Conservation (phyloP, 35 echinoderm and acorn worm genomes). For the Lytechinus pictus region DNA sequence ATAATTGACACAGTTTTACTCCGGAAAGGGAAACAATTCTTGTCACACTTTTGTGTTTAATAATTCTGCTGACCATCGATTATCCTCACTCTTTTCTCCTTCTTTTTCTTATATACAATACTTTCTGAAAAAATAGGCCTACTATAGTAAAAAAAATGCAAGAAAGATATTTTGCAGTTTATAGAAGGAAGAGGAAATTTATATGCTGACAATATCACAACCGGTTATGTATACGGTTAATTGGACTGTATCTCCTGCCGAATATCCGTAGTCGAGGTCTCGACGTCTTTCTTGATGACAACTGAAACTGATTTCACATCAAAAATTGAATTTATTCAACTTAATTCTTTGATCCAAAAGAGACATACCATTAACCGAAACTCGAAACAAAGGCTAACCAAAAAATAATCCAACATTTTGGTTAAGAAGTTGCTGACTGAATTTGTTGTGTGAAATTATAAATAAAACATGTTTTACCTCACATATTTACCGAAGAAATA, state of each 20-base stretch:
- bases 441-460: too few relatives aligned
- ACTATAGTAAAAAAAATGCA: background rate
- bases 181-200: background rate
- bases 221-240: background rate
- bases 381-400: too few relatives aligned
- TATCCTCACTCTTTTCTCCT: background rate
- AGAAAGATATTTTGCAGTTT: background rate
- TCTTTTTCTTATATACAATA: background rate
- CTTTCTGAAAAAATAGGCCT: background rate
- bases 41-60: background rate
- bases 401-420: too few relatives aligned
- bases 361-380: too few relatives aligned
- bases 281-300: background rate
- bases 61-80: background rate
- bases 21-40: background rate
- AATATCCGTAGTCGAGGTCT: background rate
- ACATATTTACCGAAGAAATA: too few relatives aligned
- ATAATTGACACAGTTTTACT: background rate
- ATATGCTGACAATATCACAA: slow-evolving; percentile 1
- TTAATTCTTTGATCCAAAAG: background rate
- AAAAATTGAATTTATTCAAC: background rate
- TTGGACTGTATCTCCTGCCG: background rate
- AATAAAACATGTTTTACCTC: too few relatives aligned
- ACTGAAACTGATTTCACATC: background rate
- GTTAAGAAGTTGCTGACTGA: too few relatives aligned